Conservation (phyloP, 2,888 invertebrate genomes). For the Bruchidius siliquastri region DNA sequence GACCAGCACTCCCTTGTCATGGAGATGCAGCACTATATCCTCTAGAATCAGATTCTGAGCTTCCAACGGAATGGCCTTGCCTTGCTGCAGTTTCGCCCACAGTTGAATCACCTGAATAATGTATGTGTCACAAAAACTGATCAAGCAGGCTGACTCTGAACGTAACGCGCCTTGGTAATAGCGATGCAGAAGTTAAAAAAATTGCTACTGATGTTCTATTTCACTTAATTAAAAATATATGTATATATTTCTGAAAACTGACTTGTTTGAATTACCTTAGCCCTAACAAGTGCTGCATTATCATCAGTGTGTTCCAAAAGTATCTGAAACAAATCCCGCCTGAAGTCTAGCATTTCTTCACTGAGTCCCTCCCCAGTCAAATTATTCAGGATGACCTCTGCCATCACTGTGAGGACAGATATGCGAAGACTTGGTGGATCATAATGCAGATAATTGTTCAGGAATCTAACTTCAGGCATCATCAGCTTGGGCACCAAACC, state of each 20-base stretch:
- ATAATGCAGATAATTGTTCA: constrained; percentile 37
- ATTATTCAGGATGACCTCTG: constrained; percentile 68
- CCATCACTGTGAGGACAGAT: constrained; percentile 78
- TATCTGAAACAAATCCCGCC: constrained; percentile 77
- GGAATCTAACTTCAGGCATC: constrained; percentile 41
- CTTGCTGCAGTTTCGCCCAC: constrained; percentile 74
- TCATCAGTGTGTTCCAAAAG: constrained; percentile 82
- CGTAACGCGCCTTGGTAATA: no score
- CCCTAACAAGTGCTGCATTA: constrained; percentile 76
- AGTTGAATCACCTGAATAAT: constrained; percentile 56
- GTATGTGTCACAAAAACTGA: background rate
- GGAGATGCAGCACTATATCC: constrained; percentile 64
- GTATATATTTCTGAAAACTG: no score
- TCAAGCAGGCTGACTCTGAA: background rate
- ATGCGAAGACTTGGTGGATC: constrained; percentile 67
- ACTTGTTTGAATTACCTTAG: constrained; percentile 52
- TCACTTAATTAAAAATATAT: no score
- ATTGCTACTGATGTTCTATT: no score
- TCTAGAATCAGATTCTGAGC: constrained; percentile 65
- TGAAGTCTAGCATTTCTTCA: constrained; percentile 34
- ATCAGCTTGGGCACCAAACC: constrained; percentile 40
- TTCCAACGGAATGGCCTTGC: constrained; percentile 72
- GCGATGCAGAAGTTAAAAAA: no score
- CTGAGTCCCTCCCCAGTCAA: constrained; percentile 63
- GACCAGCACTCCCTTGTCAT: constrained; percentile 80